Percentiles rank a stretch among this genome's conserved stretches.
phyloP scores from a whole-genome alignment of 2,888 invertebrate species.

The Hydropsyche betteni region DNA sequence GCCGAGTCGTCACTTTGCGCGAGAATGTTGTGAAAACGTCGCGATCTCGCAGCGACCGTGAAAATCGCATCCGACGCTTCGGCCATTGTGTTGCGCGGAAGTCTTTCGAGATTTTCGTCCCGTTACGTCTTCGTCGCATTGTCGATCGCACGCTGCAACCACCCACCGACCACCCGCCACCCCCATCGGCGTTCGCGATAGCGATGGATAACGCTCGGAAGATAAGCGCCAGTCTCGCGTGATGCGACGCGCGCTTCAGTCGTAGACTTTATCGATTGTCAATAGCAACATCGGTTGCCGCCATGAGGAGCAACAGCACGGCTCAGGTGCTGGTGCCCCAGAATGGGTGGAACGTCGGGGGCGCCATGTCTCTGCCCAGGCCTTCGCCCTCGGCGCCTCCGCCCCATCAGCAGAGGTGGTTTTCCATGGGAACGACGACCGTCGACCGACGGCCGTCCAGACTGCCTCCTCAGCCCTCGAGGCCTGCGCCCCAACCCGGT shows the following conservation, averaged over 20 bases:
- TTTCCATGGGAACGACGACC: constrained; percentile 64
- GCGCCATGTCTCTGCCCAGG: constrained; percentile 58
- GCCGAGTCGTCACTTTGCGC: no score
- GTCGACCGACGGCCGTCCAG: constrained; percentile 64
- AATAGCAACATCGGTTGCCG: background rate
- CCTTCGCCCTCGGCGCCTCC: constrained; percentile 65
- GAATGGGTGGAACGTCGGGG: constrained; percentile 48
- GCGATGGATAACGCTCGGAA: background rate
- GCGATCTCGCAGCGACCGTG: no score
- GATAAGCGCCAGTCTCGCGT: background rate
- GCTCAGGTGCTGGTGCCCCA: constrained; percentile 43
- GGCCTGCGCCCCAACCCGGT: constrained; percentile 52
- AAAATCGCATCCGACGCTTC: no score
- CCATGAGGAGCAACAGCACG: constrained; percentile 48
- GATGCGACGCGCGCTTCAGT: constrained; percentile 14
- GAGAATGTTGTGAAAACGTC: no score
- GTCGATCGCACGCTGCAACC: background rate
- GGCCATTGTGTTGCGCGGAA: no score
- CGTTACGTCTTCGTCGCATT: constrained; percentile 6
- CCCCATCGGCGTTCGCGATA: background rate
- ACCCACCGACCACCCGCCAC: background rate
- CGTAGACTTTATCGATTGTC: background rate
- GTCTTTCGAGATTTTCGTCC: background rate
- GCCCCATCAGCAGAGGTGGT: constrained; percentile 63
- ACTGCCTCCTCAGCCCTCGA: constrained; percentile 51